Base-by-base conservation (phyloP, 2,888 invertebrate genomes). In the Melieria crassipennis region DNA sequence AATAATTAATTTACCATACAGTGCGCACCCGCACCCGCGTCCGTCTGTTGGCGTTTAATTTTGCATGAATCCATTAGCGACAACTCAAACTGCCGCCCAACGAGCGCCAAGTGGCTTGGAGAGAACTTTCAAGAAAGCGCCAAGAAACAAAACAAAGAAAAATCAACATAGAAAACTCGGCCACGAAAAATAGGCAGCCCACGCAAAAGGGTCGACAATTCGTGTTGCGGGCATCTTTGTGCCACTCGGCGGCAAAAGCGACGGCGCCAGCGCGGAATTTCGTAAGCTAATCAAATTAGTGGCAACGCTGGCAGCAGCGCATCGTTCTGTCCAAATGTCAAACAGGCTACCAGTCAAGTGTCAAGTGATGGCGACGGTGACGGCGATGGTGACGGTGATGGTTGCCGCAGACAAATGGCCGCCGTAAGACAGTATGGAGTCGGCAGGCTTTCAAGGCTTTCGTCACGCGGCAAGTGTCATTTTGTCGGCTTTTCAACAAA, bases 1-100 rank as follows among this genome's bases (percentile, higher is more conserved):
- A 81, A 83, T 81, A 81, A 81, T 81, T 81, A 82, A 81, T 81
- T 81, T 82, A 82, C 82, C 78, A 79, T 81, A 66, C 77, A 79
- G 75, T 81, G 80, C 81, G 62, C 46, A 67, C 7, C 56, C 55
- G 42, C 46, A 45, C 45, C 65, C 64, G 64, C 50, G 63, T 48
- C 56, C 11, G 52, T 1, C 30, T 30, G 30, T 30, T 76, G 63
- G 76, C 78, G 78, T 80, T 83, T 81, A 82, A 83, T 82, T 79
- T 82, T 81, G 79, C 80, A 83, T 82, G 81, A 82, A 72, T 72
- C 72, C 74, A 74, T 74, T 74, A 74, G 72, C 61, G 65, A 11
- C 61, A 46, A 46, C 52, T n/a, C 46, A 13, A 7, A n/a, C n/a
- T n/a, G n/a, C n/a, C n/a, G n/a, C n/a, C n/a, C n/a, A n/a, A 52